A percentile compares a stretch with the other conserved stretches of the same genome.
These are phyloP conservation scores for Lophotriccus pileatus DNA, from an alignment of 2,797 vertebrate species.

Conservation along the genomic window DNA sequence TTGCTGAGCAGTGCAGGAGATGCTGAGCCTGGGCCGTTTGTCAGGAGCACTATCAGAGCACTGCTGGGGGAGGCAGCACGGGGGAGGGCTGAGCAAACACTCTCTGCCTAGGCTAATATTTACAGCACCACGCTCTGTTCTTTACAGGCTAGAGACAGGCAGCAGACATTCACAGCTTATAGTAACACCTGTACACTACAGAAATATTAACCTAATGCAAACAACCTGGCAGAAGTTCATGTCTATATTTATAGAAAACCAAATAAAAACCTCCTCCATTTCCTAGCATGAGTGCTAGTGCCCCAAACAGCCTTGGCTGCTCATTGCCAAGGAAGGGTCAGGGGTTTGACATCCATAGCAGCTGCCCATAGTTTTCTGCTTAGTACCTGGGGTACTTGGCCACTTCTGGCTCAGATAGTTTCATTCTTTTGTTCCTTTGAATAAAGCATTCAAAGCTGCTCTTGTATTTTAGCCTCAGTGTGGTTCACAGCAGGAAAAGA, in stretches of 20 bases:
- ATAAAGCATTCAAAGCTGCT: not conserved
- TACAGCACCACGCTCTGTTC: slow-evolving; percentile 8
- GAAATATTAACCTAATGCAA: slow-evolving; percentile 65
- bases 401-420: not conserved
- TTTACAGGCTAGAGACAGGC: not conserved
- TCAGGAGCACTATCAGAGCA: not conserved
- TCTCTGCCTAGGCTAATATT: slow-evolving; percentile 52
- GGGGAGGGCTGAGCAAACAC: slow-evolving; percentile 53
- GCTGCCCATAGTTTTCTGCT: not conserved
- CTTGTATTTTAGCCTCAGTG: not conserved
- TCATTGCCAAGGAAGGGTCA: not conserved
- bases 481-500: not conserved
- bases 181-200: slow-evolving; percentile 44
- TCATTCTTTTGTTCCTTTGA: not conserved
- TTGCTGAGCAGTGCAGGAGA: not conserved
- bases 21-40: not conserved
- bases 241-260: slow-evolving; percentile 37
- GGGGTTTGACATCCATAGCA: not conserved
- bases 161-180: slow-evolving; percentile 6
- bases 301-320: not conserved
- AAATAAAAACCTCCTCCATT: slow-evolving; percentile 14
- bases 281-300: not conserved
- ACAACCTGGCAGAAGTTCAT: slow-evolving; percentile 45
- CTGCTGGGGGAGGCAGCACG: not conserved
- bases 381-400: not conserved